Conservation (phyloP, 2,797 vertebrate genomes). For the Arrhamphus sclerolepis region DNA sequence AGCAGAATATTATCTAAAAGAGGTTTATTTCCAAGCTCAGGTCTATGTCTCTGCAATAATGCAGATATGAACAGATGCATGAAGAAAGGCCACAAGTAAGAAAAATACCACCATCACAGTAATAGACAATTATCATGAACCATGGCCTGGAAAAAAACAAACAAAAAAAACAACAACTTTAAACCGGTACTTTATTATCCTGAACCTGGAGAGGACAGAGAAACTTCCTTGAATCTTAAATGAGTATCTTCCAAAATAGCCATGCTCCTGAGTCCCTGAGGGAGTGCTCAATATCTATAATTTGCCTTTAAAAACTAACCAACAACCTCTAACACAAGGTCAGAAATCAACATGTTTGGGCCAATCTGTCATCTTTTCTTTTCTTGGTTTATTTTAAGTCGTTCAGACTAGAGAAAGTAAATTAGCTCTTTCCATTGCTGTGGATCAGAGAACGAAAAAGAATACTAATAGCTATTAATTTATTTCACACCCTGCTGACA, state of each 20-base stretch:
- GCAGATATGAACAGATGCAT: conserved; percentile 33
- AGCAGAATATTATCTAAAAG: conserved; percentile 60
- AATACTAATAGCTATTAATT: conserved; percentile 22
- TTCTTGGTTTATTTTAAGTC: conserved; percentile 24
- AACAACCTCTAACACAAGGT: conserved; percentile 44
- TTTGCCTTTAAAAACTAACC: conserved; percentile 31
- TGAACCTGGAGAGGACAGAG: conserved; percentile 8
- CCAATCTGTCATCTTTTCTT: conserved; percentile 24
- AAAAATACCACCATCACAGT: conserved; percentile 24
- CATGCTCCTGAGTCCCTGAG: not conserved
- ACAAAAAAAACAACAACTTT: conserved; percentile 27
- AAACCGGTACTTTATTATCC: conserved; percentile 32
- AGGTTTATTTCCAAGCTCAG: conserved; percentile 57
- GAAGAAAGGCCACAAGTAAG: conserved; percentile 30
- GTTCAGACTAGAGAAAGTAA: conserved; percentile 28
- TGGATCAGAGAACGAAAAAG: conserved; percentile 49
- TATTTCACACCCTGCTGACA: conserved; percentile 17
- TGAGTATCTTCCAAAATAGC: conserved; percentile 12
- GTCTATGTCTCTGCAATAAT: conserved; percentile 45
- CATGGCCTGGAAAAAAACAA: conserved; percentile 14
- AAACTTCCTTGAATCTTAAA: conserved; percentile 27
- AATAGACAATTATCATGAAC: conserved; percentile 13
- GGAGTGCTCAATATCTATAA: conserved; percentile 22
- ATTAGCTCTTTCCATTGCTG: conserved; percentile 33
- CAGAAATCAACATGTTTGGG: conserved; percentile 20